Evolutionary conservation across 2,888 invertebrate genomes (phyloP).

Genomic region (Macrophya annulata): DNA sequence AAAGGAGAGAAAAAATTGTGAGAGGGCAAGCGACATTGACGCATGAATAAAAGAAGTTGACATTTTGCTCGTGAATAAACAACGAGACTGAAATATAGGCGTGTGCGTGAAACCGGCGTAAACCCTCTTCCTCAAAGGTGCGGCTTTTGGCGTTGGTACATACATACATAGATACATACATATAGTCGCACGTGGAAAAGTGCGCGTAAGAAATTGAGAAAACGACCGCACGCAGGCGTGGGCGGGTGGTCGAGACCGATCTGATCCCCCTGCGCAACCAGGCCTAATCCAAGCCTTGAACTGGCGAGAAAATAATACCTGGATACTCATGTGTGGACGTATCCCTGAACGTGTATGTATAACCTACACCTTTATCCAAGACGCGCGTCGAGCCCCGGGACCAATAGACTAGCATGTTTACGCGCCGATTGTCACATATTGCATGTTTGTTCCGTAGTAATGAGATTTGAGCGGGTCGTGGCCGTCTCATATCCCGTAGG

Average conservation of each 20-base stretch:
- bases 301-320: slow-evolving; percentile 45
- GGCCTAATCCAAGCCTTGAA: slow-evolving; percentile 40
- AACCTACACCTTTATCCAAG: not conserved
- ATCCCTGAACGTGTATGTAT: slow-evolving; percentile 1
- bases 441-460: slow-evolving; percentile 63
- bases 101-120: slow-evolving; percentile 50
- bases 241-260: slow-evolving; percentile 25
- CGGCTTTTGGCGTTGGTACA: slow-evolving; percentile 33
- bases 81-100: slow-evolving; percentile 62
- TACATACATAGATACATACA: too few species aligned
- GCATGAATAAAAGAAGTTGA: slow-evolving; percentile 61
- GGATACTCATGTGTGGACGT: not conserved
- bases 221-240: slow-evolving; percentile 53
- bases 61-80: slow-evolving; percentile 69
- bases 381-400: not conserved
- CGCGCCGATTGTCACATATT: slow-evolving; percentile 62
- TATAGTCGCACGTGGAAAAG: slow-evolving; percentile 9
- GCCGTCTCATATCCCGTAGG: slow-evolving; percentile 45
- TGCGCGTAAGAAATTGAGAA: slow-evolving; percentile 59
- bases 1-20: slow-evolving; percentile 23
- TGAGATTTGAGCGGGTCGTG: slow-evolving; percentile 59
- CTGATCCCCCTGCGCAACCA: slow-evolving; percentile 25
- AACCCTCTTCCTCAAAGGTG: slow-evolving; percentile 40
- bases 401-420: slow-evolving; percentile 59
- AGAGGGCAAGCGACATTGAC: slow-evolving; percentile 61